Evolutionary conservation across 1,140 invertebrate species (phyloP).

Genomic region (Antheraea pernyi): DNA sequence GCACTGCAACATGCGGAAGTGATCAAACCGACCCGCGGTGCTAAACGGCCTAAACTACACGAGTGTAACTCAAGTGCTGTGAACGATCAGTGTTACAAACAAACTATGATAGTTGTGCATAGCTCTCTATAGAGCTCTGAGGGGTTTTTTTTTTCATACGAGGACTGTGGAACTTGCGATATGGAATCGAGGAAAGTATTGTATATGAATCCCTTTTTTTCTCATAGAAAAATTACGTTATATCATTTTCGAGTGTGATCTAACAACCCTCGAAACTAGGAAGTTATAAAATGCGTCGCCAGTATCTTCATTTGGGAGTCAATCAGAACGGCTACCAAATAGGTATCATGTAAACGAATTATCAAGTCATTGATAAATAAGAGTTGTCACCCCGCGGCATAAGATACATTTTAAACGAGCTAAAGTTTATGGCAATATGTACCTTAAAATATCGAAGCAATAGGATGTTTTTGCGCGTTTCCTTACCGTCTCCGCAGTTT

Average conservation of each 20-base stretch:
- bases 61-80: slow-evolving; percentile 66
- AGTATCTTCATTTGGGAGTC: slow-evolving; percentile 46
- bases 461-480: slow-evolving; percentile 63
- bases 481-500: slow-evolving; percentile 49
- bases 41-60: slow-evolving; percentile 29
- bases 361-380: slow-evolving; percentile 68
- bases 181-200: slow-evolving; percentile 77
- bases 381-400: slow-evolving; percentile 61
- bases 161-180: slow-evolving; percentile 67
- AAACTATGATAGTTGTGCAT: slow-evolving; percentile 73
- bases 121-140: slow-evolving; percentile 54
- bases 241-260: not conserved
- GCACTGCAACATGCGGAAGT: slow-evolving; percentile 74
- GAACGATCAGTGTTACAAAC: slow-evolving; percentile 69
- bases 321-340: slow-evolving; percentile 39
- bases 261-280: slow-evolving; percentile 20
- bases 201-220: slow-evolving; percentile 26
- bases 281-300: slow-evolving; percentile 31
- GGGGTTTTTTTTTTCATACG: slow-evolving; percentile 58
- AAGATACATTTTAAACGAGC: slow-evolving; percentile 57
- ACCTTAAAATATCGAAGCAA: slow-evolving; percentile 59
- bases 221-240: not conserved
- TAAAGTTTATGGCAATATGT: slow-evolving; percentile 47
- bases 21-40: slow-evolving; percentile 55
- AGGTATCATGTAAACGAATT: slow-evolving; percentile 42